These are phyloP conservation scores for Theristicus caerulescens DNA, from an alignment of 2,113 vertebrate genomes.

Conservation along the genomic window DNA sequence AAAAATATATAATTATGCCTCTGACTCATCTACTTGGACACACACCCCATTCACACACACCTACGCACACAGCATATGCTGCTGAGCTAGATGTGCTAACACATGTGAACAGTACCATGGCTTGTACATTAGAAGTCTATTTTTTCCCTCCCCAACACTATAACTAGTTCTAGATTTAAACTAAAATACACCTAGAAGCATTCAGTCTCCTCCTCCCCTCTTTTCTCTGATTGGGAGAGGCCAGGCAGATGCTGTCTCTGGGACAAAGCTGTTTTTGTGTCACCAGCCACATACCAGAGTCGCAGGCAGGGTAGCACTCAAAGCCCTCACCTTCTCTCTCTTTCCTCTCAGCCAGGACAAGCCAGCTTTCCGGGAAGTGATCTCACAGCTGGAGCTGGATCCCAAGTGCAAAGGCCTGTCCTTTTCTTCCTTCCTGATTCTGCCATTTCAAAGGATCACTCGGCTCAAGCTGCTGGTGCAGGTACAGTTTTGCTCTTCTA, in stretches of 20 bases:
- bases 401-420: conserved; percentile 89
- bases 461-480: conserved; percentile 95
- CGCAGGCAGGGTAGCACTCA: not conserved
- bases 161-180: conserved; percentile 28
- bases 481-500: conserved; percentile 66
- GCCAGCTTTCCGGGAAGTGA: conserved; percentile 85
- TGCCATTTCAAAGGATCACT: conserved; percentile 97
- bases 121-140: conserved; percentile 16
- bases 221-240: not conserved
- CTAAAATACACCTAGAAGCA: conserved; percentile 9
- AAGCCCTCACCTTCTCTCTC: not conserved
- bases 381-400: conserved; percentile 86
- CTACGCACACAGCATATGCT: not conserved
- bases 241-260: not conserved
- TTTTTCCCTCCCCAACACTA: conserved; percentile 43
- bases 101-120: conserved; percentile 11
- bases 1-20: conserved; percentile 40
- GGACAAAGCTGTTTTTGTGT: not conserved
- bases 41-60: conserved; percentile 41
- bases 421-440: conserved; percentile 95
- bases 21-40: conserved; percentile 65
- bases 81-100: conserved; percentile 30
- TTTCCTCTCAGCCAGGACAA: conserved; percentile 86
- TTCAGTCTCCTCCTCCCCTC: not conserved
- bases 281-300: not conserved